Percentiles rank a stretch among this genome's conserved stretches.
Evolutionary conservation across 2,888 invertebrate species (phyloP).

Genomic region (Glomeris marginata): DNA sequence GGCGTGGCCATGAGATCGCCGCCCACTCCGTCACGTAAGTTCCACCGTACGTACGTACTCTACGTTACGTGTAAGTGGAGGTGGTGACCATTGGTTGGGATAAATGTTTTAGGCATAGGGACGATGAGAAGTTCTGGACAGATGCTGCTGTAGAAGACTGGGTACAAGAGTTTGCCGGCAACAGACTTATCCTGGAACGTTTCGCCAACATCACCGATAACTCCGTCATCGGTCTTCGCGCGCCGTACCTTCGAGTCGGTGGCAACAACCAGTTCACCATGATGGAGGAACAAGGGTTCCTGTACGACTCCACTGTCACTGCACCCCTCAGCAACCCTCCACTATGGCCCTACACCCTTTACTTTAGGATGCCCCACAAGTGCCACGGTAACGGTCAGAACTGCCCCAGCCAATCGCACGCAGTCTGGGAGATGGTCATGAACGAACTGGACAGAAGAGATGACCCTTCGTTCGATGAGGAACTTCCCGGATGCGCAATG

Average conservation of each 20-base stretch:
- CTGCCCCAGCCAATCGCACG: constrained; percentile 65
- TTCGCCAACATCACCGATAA: constrained; percentile 86
- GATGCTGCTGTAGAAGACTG: constrained; percentile 77
- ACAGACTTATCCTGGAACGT: constrained; percentile 51
- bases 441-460: constrained; percentile 86
- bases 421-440: constrained; percentile 95
- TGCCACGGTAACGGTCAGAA: constrained; percentile 89
- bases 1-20: constrained; percentile 79
- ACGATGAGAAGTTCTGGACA: constrained; percentile 79
- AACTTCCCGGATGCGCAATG: constrained; percentile 80
- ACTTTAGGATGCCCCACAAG: constrained; percentile 92
- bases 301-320: constrained; percentile 87
- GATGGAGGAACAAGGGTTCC: constrained; percentile 91
- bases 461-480: constrained; percentile 85
- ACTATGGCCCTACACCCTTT: constrained; percentile 93
- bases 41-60: neutral
- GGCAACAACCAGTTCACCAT: constrained; percentile 92
- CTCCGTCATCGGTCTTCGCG: constrained; percentile 72
- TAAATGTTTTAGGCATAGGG: constrained; percentile 42
- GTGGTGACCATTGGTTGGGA: neutral
- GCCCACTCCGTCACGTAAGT: constrained; percentile 70
- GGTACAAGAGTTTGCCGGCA: constrained; percentile 90
- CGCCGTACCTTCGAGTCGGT: constrained; percentile 76
- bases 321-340: constrained; percentile 76
- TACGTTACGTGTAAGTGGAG: neutral